phyloP scores from a whole-genome alignment of 2,888 invertebrate genomes.

The Galerucella nymphaeae region DNA sequence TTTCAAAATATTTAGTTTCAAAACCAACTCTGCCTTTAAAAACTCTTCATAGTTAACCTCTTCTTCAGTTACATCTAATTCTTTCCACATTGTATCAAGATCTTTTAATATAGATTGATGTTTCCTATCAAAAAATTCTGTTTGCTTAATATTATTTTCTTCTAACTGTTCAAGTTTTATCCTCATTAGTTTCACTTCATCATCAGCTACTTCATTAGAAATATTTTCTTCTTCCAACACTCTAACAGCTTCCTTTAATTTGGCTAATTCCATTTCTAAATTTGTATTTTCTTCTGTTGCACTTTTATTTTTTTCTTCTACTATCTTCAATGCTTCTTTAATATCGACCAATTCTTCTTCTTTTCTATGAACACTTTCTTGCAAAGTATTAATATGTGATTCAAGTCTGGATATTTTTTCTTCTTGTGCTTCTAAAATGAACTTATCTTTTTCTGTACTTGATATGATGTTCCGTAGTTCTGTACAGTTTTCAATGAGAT shows the following conservation, averaged over 20 bases:
- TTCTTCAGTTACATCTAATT: conserved; percentile 27
- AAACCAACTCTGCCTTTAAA: conserved; percentile 22
- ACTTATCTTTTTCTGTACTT: conserved; percentile 49
- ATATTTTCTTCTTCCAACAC: conserved; percentile 47
- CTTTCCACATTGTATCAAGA: conserved; percentile 35
- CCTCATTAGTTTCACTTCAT: conserved; percentile 46
- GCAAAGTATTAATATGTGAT: conserved; percentile 49
- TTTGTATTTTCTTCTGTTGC: conserved; percentile 43
- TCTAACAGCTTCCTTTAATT: conserved; percentile 45
- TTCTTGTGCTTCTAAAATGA: conserved; percentile 39
- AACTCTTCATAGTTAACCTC: conserved; percentile 7
- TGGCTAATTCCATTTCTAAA: conserved; percentile 40
- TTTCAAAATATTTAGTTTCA: conserved; percentile 34
- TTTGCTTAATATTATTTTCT: conserved; percentile 44
- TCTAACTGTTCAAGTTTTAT: conserved; percentile 48
- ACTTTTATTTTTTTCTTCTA: conserved; percentile 41
- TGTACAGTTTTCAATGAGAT: conserved; percentile 57
- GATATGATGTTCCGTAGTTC: conserved; percentile 46
- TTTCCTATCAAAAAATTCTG: conserved; percentile 44
- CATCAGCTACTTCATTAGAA: conserved; percentile 43
- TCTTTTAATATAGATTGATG: conserved; percentile 37
- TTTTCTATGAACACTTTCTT: conserved; percentile 33
- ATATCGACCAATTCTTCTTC: conserved; percentile 21
- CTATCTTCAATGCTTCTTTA: conserved; percentile 34
- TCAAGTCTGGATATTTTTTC: conserved; percentile 49